Base-by-base conservation (phyloP, 2,113 vertebrate genomes). In the Halcyon senegalensis region DNA sequence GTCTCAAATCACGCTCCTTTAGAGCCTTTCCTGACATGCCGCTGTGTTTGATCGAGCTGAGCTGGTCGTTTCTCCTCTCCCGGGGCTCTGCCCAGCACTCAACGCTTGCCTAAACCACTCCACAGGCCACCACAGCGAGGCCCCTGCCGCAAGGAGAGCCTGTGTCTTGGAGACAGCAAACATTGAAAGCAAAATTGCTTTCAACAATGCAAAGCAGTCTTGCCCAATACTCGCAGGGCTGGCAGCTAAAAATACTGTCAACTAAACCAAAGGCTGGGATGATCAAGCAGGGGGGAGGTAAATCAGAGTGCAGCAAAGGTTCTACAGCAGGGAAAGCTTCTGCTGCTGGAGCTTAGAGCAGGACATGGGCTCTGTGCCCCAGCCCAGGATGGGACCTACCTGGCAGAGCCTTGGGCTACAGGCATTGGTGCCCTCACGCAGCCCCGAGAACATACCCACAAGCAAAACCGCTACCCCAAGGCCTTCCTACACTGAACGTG, bases 391-490 rank as follows among this genome's bases (percentile, higher is more conserved):
- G 28, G 56, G 27, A 37, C 24, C 28, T 9, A 37, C 24, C 28
- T 9, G 23, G 46, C 74, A 81, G 31, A 78, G 43, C 43, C 70
- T 44, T 11, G 4, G 25, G 37, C 23, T 56, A 16, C 28, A 48
- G 60, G 18, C 31, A 48, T 0, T 0, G 0, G 33, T 50, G 28
- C 3, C 46, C 31, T 7, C 5, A 5, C 2, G 2, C 43, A 60
- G 70, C 39, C 33, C 0, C 0, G n/a, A 39, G 25, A 90, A n/a
- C 24, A 21, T 3, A 23, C 2, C 14, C 39, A 8, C 0, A 4
- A 39, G 50, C 63, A 43, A 13, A 60, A 62, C 17, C 50, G 21
- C 7, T 18, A 30, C 20, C 13, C 35, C 56, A 27, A 30, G n/a
- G n/a, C 35, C 60, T 21, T 21, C 2, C 56, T 50, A 44, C 68